A percentile compares a stretch with the other conserved stretches of the same genome.
Evolutionary conservation across 2,797 vertebrate genomes (phyloP).

Genomic region (Pygocentrus nattereri): DNA sequence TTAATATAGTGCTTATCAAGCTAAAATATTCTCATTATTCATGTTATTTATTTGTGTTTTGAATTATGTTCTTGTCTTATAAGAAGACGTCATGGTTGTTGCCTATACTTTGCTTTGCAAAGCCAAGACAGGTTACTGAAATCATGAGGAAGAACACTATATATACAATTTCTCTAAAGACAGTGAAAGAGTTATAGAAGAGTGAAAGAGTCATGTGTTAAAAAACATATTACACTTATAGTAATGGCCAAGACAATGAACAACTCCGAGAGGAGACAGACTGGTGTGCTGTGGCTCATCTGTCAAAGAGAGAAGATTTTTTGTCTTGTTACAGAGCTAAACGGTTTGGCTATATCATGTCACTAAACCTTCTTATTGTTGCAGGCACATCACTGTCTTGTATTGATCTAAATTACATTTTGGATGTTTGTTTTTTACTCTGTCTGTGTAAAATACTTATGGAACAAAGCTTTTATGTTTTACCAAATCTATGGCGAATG

Average conservation of each 20-base stretch:
- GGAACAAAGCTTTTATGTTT: constrained; percentile 72
- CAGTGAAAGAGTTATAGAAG: not conserved
- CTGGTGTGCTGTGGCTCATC: not conserved
- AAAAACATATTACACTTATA: not conserved
- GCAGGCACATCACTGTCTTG: constrained; percentile 57
- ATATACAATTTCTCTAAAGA: constrained; percentile 23
- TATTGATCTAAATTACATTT: constrained; percentile 64
- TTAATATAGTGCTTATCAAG: constrained; percentile 70
- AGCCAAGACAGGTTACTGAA: not conserved
- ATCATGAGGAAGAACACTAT: too few species aligned
- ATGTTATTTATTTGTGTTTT: constrained; percentile 72
- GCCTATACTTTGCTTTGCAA: constrained; percentile 33
- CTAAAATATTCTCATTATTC: constrained; percentile 62
- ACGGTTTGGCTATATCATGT: not conserved
- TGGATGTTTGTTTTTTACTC: constrained; percentile 68
- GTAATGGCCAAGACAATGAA: not conserved
- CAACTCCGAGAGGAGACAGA: not conserved
- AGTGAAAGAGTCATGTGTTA: not conserved
- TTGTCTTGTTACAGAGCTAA: constrained; percentile 29
- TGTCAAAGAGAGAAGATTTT: constrained; percentile 3
- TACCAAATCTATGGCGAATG: constrained; percentile 78
- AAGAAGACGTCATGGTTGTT: constrained; percentile 46
- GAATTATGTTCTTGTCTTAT: constrained; percentile 52
- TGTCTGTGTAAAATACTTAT: constrained; percentile 73
- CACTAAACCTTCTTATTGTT: constrained; percentile 41